Percentiles rank a stretch among this genome's conserved stretches.
Evolutionary conservation across 1,140 invertebrate species (phyloP).

Genomic region (Solenopsis fugax): DNA sequence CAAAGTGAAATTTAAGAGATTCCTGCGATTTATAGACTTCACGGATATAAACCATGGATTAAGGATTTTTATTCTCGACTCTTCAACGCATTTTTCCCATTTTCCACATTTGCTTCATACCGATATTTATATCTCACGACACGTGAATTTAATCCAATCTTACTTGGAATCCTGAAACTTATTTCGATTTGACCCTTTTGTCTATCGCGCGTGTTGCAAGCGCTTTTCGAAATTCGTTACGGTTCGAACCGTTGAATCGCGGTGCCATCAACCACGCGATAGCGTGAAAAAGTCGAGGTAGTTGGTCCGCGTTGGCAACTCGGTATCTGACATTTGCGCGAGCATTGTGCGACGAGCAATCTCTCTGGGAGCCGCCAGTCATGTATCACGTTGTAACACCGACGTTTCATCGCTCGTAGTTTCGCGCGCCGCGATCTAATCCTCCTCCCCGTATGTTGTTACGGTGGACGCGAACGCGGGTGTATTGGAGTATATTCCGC

Average conservation of each 20-base stretch:
- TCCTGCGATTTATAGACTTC: background rate
- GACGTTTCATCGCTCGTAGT: conserved; percentile 44
- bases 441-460: background rate
- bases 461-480: background rate
- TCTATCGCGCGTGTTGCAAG: background rate
- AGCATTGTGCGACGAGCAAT: conserved; percentile 37
- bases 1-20: background rate
- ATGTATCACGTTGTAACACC: conserved; percentile 47
- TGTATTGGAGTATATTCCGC: conserved; percentile 6
- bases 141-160: background rate
- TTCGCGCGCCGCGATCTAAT: conserved; percentile 20
- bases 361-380: conserved; percentile 47
- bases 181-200: background rate
- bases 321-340: background rate
- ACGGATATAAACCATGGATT: background rate
- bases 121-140: background rate
- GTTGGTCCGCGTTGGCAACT: background rate
- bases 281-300: conserved; percentile 7
- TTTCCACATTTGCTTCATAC: background rate
- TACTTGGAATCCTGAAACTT: background rate
- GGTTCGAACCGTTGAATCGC: background rate
- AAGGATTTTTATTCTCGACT: background rate
- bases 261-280: background rate
- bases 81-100: no score
- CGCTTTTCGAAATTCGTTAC: background rate